Evolutionary conservation across 2,113 vertebrate genomes (phyloP).

Genomic region (Eleginops maclovinus): DNA sequence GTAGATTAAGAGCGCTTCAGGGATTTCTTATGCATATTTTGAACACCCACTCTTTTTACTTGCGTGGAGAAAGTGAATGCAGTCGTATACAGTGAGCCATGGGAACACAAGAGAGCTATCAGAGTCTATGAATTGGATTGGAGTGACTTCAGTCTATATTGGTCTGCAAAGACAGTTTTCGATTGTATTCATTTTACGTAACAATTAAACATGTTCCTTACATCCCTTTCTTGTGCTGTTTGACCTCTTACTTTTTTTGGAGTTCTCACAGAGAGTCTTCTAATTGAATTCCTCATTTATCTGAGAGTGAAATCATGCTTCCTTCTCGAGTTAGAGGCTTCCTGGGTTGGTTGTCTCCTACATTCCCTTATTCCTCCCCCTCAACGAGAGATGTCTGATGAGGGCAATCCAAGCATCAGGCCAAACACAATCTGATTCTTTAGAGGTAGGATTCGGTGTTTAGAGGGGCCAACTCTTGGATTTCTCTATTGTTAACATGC

Average conservation of each 20-base stretch:
- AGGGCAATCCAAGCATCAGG: conserved; percentile 45
- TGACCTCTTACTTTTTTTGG: conserved; percentile 39
- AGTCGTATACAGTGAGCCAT: conserved; percentile 26
- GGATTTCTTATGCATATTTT: conserved; percentile 44
- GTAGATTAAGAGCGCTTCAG: conserved; percentile 47
- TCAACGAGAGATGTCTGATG: conserved; percentile 43
- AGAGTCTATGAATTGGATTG: conserved; percentile 25
- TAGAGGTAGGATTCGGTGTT: conserved; percentile 3
- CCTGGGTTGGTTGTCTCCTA: conserved; percentile 54
- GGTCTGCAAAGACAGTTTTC: not conserved
- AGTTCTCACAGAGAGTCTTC: conserved; percentile 44
- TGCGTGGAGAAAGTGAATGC: conserved; percentile 20
- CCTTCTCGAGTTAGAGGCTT: conserved; percentile 58
- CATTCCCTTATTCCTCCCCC: conserved; percentile 41
- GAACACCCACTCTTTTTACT: conserved; percentile 25
- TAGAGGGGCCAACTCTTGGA: not conserved
- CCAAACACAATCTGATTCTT: conserved; percentile 10
- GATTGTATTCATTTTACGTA: not conserved
- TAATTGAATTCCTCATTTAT: conserved; percentile 74
- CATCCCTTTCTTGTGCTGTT: conserved; percentile 15
- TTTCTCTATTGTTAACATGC: not conserved
- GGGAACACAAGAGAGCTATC: conserved; percentile 37
- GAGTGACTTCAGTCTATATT: conserved; percentile 30
- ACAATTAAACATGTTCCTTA: not conserved
- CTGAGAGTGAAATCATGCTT: conserved; percentile 64